Conservation (phyloP, 2,888 invertebrate species). For the Augiades crinisus region DNA sequence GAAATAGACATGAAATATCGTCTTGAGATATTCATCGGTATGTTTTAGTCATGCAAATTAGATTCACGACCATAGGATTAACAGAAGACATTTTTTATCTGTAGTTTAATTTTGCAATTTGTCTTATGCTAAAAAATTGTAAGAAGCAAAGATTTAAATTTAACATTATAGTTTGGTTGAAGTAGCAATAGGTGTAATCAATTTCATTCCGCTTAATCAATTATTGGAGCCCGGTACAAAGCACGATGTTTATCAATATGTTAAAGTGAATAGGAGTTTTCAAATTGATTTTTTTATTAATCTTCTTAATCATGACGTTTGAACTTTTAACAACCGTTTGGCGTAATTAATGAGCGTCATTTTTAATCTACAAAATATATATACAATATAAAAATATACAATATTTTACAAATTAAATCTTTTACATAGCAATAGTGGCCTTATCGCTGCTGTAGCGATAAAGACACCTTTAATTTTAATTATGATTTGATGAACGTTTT, state of each 20-base stretch:
- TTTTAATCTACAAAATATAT: too few species aligned
- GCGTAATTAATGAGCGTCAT: not conserved
- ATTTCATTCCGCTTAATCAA: constrained; percentile 15
- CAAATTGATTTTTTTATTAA: constrained; percentile 14
- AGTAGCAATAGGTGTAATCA: constrained; percentile 20
- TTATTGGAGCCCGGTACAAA: constrained; percentile 2
- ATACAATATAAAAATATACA: too few species aligned
- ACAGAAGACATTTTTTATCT: constrained; percentile 19
- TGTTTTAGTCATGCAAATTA: constrained; percentile 20
- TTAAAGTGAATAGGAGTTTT: constrained; percentile 6
- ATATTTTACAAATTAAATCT: too few species aligned
- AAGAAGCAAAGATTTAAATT: constrained; percentile 6
- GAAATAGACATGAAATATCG: constrained; percentile 11
- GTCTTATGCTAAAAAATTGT: constrained; percentile 6
- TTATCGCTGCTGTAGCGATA: too few species aligned
- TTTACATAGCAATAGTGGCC: too few species aligned
- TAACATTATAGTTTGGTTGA: constrained; percentile 1
- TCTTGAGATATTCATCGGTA: constrained; percentile 8
- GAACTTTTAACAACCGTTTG: constrained; percentile 5
- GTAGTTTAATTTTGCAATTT: constrained; percentile 7
- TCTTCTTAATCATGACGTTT: constrained; percentile 3
- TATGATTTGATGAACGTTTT: too few species aligned
- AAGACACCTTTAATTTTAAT: too few species aligned
- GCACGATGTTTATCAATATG: constrained; percentile 9
- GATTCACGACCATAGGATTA: constrained; percentile 16